Evolutionary conservation across 2,113 vertebrate species (phyloP).

Genomic region (Sialia sialis): DNA sequence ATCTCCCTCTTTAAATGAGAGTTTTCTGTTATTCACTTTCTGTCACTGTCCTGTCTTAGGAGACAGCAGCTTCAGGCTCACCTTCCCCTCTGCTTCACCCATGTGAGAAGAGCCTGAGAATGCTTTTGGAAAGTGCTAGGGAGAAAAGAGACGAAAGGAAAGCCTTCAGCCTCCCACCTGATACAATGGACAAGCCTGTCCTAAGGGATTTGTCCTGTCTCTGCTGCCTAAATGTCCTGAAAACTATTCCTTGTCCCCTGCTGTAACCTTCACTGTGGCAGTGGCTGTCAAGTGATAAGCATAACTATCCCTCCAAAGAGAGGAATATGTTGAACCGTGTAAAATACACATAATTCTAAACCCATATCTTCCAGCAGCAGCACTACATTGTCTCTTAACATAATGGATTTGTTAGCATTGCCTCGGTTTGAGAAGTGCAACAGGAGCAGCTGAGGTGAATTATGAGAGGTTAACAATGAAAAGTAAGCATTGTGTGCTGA

Average conservation of each 20-base stretch:
- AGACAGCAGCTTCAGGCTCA: background rate
- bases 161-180: background rate
- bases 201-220: background rate
- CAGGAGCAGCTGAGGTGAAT: slow-evolving; percentile 4
- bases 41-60: background rate
- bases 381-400: background rate
- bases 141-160: background rate
- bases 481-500: background rate
- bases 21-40: background rate
- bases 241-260: background rate
- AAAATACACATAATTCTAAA: background rate
- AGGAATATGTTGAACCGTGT: background rate
- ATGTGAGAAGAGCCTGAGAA: background rate
- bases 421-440: background rate
- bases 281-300: background rate
- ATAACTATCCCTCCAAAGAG: background rate
- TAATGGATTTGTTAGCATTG: background rate
- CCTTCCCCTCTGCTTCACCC: background rate
- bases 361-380: background rate
- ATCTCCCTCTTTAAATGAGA: background rate
- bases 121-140: background rate
- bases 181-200: background rate
- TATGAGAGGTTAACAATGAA: slow-evolving; percentile 11
- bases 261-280: background rate
- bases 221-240: background rate